These are phyloP conservation scores for Alauda arvensis DNA, from an alignment of 2,797 vertebrate genomes.

Conservation along the genomic window DNA sequence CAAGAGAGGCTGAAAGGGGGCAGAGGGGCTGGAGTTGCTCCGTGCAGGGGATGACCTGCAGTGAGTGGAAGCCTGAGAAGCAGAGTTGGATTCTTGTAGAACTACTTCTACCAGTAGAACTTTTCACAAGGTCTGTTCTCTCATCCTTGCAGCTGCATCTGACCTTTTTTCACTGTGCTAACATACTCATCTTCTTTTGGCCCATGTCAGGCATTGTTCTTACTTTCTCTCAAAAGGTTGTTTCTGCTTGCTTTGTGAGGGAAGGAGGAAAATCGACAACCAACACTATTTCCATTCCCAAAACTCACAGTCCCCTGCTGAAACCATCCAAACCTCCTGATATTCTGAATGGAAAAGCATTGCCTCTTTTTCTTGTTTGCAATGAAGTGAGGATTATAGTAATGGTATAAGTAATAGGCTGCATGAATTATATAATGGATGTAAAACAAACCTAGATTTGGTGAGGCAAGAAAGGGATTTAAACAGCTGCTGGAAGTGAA, in stretches of 20 bases:
- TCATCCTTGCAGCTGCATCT: not conserved
- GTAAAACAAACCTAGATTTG: not conserved
- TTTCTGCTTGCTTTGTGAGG: not conserved
- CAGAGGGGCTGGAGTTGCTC: not conserved
- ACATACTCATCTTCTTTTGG: not conserved
- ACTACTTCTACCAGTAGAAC: fast-evolving
- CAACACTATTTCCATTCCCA: not conserved
- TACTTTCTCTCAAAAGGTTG: not conserved
- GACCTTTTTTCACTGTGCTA: not conserved
- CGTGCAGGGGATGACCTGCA: not conserved
- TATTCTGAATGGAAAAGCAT: not conserved
- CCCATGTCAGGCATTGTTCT: not conserved
- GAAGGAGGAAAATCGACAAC: not conserved
- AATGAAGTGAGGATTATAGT: not conserved
- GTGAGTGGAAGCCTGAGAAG: not conserved
- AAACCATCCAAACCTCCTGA: not conserved
- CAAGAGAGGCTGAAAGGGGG: not conserved
- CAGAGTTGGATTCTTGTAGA: not conserved
- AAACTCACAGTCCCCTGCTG: not conserved
- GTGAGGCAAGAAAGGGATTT: not conserved
- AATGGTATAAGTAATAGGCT: not conserved
- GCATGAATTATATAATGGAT: not conserved
- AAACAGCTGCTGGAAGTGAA: not conserved
- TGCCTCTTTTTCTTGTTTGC: not conserved
- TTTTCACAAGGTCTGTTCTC: not conserved